Conservation (phyloP, 2,797 vertebrate species). For the Poecilia velifera region DNA sequence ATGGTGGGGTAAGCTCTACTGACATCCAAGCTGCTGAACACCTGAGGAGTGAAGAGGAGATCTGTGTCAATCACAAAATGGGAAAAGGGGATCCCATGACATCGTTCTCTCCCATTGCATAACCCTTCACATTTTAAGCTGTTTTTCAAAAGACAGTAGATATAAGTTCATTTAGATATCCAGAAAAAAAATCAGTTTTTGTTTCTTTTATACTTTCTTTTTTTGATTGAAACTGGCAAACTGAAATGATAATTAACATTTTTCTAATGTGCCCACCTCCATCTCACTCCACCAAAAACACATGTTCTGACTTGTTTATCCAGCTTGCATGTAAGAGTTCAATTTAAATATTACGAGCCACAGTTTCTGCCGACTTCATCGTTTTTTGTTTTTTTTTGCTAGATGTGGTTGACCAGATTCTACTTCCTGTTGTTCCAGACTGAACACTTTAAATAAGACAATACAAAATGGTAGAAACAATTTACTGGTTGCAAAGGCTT, state of each 20-base stretch:
- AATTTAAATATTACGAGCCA: slow-evolving; percentile 21
- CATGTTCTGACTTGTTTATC: slow-evolving; percentile 33
- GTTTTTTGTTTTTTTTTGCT: neutral
- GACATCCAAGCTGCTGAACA: slow-evolving; percentile 14
- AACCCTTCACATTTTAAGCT: slow-evolving; percentile 17
- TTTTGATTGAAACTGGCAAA: neutral
- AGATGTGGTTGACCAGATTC: slow-evolving; percentile 1
- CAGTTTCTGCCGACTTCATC: slow-evolving; percentile 6
- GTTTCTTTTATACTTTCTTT: neutral
- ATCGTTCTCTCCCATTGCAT: slow-evolving; percentile 18
- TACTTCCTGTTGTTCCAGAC: neutral
- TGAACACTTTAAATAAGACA: slow-evolving; percentile 1
- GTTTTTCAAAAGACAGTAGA: neutral
- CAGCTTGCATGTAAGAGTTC: neutral
- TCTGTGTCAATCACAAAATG: slow-evolving; percentile 38
- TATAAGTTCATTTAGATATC: neutral
- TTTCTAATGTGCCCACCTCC: slow-evolving; percentile 6
- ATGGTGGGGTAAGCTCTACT: slow-evolving; percentile 30
- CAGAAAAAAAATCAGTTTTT: neutral
- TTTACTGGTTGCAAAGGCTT: neutral
- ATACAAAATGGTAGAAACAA: slow-evolving; percentile 2
- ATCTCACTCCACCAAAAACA: slow-evolving; percentile 17
- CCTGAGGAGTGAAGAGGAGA: slow-evolving; percentile 31
- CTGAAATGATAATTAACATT: slow-evolving; percentile 11
- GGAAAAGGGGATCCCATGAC: slow-evolving; percentile 6